phyloP scores from a whole-genome alignment of 2,888 invertebrate species.

The Tenthredo amoena region DNA sequence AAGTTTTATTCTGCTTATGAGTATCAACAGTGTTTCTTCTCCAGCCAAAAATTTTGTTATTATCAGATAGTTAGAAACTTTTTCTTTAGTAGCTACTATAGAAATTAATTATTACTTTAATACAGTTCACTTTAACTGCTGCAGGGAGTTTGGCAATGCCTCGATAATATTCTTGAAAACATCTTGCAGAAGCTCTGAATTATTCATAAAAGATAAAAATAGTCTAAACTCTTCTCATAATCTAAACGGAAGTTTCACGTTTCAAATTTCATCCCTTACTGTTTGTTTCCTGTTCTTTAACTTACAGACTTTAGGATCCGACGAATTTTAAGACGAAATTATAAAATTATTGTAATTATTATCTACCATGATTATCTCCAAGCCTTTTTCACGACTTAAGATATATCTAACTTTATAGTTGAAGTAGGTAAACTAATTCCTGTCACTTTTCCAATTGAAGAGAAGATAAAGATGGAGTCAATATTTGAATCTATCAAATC shows the following conservation, averaged over 20 bases:
- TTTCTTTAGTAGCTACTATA: neutral
- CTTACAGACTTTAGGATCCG: neutral
- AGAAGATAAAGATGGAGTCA: neutral
- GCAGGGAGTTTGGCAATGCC: neutral
- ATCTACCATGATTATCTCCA: neutral
- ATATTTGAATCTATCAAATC: neutral
- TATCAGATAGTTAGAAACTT: neutral
- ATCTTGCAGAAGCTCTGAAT: neutral
- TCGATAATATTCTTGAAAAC: constrained; percentile 26
- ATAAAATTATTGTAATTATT: neutral
- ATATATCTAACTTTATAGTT: neutral
- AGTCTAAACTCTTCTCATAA: neutral
- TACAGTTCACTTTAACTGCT: neutral
- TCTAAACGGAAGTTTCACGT: neutral
- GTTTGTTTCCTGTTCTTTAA: neutral
- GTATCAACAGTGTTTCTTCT: neutral
- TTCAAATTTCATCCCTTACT: neutral
- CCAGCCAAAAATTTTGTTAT: neutral
- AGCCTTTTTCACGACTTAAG: neutral
- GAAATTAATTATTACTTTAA: neutral
- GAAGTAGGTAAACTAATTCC: too few species aligned
- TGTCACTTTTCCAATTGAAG: neutral
- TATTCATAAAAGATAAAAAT: constrained; percentile 1
- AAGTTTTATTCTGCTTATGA: neutral
- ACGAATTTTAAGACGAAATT: neutral